Evolutionary conservation across 2,113 vertebrate species (phyloP), one percentile per base, ranked within the genome.

Genomic region (Dinomys branickii): DNA sequence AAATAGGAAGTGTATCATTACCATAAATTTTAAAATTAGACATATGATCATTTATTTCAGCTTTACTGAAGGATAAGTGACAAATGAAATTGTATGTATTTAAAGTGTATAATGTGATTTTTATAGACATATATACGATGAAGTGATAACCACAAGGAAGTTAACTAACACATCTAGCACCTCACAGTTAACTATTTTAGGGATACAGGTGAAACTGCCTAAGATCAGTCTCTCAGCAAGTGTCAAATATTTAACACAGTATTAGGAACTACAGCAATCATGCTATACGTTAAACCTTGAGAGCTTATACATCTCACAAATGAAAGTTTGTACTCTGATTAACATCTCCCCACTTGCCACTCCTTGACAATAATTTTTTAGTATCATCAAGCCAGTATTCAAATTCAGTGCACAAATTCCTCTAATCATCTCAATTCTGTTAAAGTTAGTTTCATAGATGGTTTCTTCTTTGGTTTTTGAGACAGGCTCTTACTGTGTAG

Each of bases 331-430:
- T 16, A 52, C 3, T 7, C 9, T 47, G 24, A 77, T 38, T 61
- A 71, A 52, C 35, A 81, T 54, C 16, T 82, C 24, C 33, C 56
- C 24, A 75, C 41, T 33, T 30, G 28, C 56, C 65, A 85, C 4
- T 38, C 33, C 9, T 38, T 44, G 85, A 61, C 8, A 38, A 20
- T 81, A 75, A 91, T 50, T 91, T 85, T 24, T 86, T 94, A 83
- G 13, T 61, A 52, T 84, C 63, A 94, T 58, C 13, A 75, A 81
- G 54, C 10, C 38, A 92, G 20, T 61, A 83, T 85, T 85, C 65
- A 85, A 89, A 67, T 59, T 96, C 56, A 73, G 3, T 33, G 1
- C n/a, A 86, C 77, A 93, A 77, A 96, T 63, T 75, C 94, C 28
- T 89, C 38, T 83, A 3, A 67, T 90, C 50, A 84, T 26, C 54